A percentile compares a stretch with the other conserved stretches of the same genome.
Evolutionary conservation across 2,113 vertebrate genomes (phyloP).

Genomic region (Chionomys nivalis): DNA sequence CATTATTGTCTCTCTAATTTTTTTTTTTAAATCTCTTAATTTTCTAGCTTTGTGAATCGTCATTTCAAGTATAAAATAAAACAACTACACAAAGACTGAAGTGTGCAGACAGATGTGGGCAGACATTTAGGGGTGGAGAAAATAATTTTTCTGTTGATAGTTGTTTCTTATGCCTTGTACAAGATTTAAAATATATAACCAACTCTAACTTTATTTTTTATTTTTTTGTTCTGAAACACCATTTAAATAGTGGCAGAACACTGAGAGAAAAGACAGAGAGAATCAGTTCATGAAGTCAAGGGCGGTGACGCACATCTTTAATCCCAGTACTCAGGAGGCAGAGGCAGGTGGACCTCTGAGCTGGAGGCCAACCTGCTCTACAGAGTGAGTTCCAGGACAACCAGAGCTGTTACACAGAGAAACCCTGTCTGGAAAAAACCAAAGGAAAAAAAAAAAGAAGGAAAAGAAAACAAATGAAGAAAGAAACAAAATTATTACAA

Average conservation of each 20-base stretch:
- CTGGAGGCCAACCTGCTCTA: background rate
- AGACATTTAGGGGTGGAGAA: conserved; percentile 60
- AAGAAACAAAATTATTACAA: background rate
- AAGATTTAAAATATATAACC: conserved; percentile 32
- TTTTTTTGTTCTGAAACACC: conserved; percentile 69
- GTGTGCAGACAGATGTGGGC: conserved; percentile 73
- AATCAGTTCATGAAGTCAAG: background rate
- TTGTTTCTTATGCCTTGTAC: conserved; percentile 67
- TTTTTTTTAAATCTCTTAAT: conserved; percentile 63
- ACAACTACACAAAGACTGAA: background rate
- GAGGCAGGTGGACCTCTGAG: background rate
- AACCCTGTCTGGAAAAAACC: background rate
- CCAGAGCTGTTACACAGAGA: background rate
- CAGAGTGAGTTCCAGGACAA: background rate
- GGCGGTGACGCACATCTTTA: background rate
- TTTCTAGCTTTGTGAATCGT: conserved; percentile 76
- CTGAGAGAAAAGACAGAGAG: background rate
- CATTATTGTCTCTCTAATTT: conserved; percentile 56
- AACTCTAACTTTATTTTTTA: conserved; percentile 29
- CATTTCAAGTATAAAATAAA: conserved; percentile 67
- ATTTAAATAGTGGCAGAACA: conserved; percentile 65
- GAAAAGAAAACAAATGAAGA: background rate
- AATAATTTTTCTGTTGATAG: conserved; percentile 73
- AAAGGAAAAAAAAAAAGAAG: background rate
- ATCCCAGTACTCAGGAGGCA: background rate